Evolutionary conservation across 2,113 vertebrate species (phyloP).

Genomic region (Carassius gibelio): DNA sequence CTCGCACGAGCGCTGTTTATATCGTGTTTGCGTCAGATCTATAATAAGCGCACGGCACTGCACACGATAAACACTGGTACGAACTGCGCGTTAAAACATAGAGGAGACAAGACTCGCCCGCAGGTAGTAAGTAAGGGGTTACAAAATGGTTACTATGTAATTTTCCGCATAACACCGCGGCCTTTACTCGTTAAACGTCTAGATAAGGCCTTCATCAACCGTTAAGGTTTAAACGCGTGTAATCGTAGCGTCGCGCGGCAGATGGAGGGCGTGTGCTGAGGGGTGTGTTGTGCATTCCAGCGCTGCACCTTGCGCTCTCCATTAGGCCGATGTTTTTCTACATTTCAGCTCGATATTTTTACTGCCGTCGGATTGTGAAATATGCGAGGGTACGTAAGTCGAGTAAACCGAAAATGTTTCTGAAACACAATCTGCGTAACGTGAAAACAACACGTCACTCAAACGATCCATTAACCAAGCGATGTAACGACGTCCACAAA

Average conservation of each 20-base stretch:
- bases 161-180: neutral
- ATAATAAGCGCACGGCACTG: slow-evolving; percentile 10
- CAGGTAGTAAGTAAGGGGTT: neutral
- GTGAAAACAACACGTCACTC: slow-evolving; percentile 4
- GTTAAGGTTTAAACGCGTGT: neutral
- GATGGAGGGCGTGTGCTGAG: slow-evolving; percentile 42
- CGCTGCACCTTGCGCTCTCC: slow-evolving; percentile 51
- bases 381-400: too few species aligned
- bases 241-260: slow-evolving; percentile 14
- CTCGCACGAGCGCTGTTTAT: neutral
- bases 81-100: neutral
- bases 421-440: neutral
- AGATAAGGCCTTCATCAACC: neutral
- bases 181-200: neutral
- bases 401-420: neutral
- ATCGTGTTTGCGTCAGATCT: slow-evolving; percentile 26
- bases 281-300: slow-evolving; percentile 45
- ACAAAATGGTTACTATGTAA: neutral
- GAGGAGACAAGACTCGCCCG: neutral
- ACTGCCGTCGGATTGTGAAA: neutral
- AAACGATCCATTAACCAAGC: neutral
- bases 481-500: neutral
- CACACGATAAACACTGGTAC: neutral
- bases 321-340: slow-evolving; percentile 23
- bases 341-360: slow-evolving; percentile 13